These are phyloP conservation scores for Drosophila novamexicana DNA, from an alignment of 1,140 invertebrate species.

Conservation along the genomic window DNA sequence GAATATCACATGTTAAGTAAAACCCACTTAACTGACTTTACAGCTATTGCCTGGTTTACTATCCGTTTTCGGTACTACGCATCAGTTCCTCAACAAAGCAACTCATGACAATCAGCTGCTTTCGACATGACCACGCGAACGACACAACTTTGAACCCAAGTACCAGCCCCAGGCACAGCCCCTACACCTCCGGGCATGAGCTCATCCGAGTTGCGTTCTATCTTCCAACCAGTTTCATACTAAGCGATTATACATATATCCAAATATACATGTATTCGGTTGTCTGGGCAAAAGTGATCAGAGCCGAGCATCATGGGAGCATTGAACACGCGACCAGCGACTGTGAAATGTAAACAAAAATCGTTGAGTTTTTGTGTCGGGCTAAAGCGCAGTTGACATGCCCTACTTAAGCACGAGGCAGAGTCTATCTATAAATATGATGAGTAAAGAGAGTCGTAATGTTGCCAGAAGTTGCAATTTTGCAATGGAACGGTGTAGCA, in stretches of 20 bases:
- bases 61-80: slow-evolving; percentile 44
- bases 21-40: slow-evolving; percentile 11
- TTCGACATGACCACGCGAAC: slow-evolving; percentile 54
- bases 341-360: slow-evolving; percentile 71
- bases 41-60: slow-evolving; percentile 10
- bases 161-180: background rate
- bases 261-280: slow-evolving; percentile 10
- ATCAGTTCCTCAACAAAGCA: slow-evolving; percentile 21
- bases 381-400: slow-evolving; percentile 62
- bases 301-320: slow-evolving; percentile 23
- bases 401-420: slow-evolving; percentile 53
- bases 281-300: slow-evolving; percentile 29
- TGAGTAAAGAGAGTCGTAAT: slow-evolving; percentile 28
- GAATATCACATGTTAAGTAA: slow-evolving; percentile 38
- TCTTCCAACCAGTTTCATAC: slow-evolving; percentile 30
- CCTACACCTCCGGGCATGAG: slow-evolving; percentile 43
- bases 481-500: slow-evolving; percentile 38
- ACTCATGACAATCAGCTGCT: slow-evolving; percentile 53
- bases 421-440: slow-evolving; percentile 53
- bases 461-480: slow-evolving; percentile 34
- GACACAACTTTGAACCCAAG: slow-evolving; percentile 25
- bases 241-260: slow-evolving; percentile 23
- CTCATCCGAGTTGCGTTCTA: slow-evolving; percentile 55
- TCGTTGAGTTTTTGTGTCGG: slow-evolving; percentile 41
- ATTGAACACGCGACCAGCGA: slow-evolving; percentile 67